phyloP scores from a whole-genome alignment of 2,888 invertebrate genomes.

The Notodonta dromedarius region DNA sequence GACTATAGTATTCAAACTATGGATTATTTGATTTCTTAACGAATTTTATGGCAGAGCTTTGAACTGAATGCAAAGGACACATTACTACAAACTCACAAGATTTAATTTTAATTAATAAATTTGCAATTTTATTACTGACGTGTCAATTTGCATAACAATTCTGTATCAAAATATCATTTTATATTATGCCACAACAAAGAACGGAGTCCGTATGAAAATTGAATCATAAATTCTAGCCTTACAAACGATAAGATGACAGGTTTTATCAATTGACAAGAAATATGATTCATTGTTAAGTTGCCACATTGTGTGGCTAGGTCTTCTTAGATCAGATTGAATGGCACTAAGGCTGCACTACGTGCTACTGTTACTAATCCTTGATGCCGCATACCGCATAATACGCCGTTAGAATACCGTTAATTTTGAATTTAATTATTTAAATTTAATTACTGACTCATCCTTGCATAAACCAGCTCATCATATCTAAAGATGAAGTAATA shows the following conservation, averaged over 20 bases:
- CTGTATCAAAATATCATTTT: slow-evolving; percentile 1
- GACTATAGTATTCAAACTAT: too few relatives aligned
- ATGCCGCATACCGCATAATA: slow-evolving; percentile 25
- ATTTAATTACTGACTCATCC: slow-evolving; percentile 3
- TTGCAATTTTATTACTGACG: too few relatives aligned
- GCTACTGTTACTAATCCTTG: slow-evolving; percentile 32
- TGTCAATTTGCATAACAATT: neutral
- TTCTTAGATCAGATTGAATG: neutral
- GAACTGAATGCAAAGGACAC: too few relatives aligned
- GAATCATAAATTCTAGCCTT: neutral
- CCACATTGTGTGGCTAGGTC: neutral
- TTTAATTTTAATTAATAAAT: too few relatives aligned
- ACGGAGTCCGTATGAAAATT: neutral
- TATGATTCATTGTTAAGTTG: neutral
- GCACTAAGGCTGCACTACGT: slow-evolving; percentile 20
- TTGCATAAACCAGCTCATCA: neutral
- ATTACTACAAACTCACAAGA: too few relatives aligned
- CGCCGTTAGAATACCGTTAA: slow-evolving; percentile 42
- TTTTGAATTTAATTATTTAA: slow-evolving; percentile 15
- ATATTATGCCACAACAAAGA: neutral
- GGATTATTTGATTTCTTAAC: too few relatives aligned
- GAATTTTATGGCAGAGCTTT: too few relatives aligned
- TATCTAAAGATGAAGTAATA: neutral
- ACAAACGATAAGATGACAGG: slow-evolving; percentile 2
- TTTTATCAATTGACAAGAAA: slow-evolving; percentile 1